A percentile compares a stretch with the other conserved stretches of the same genome.
Evolutionary conservation across 2,113 vertebrate genomes (phyloP).

Genomic region (Planiliza haematocheilus): DNA sequence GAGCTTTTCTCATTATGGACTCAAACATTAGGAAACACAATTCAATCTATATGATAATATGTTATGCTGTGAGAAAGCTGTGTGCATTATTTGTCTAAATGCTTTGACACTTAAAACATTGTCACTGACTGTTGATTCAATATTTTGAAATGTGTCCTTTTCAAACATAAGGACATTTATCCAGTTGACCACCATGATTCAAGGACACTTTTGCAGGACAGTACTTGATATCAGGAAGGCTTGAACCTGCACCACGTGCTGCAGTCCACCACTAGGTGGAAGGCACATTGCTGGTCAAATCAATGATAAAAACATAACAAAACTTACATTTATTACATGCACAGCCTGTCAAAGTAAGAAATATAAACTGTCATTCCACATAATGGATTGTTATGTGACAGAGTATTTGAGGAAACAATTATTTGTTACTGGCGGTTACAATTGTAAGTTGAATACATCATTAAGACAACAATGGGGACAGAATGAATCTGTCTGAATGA

Average conservation of each 20-base stretch:
- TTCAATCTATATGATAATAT: constrained; percentile 81
- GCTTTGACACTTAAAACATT: constrained; percentile 25
- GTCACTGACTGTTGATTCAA: constrained; percentile 12
- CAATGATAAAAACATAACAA: background rate
- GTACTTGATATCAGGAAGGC: background rate
- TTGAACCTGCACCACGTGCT: background rate
- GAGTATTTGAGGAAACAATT: constrained; percentile 50
- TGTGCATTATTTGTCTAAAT: constrained; percentile 56
- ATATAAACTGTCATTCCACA: constrained; percentile 26
- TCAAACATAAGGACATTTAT: background rate
- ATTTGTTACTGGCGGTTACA: constrained; percentile 45
- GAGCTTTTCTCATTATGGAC: constrained; percentile 68
- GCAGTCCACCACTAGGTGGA: too few species aligned
- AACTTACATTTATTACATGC: constrained; percentile 1
- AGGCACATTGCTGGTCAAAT: background rate
- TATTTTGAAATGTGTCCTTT: background rate
- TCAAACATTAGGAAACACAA: constrained; percentile 70
- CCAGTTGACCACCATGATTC: background rate
- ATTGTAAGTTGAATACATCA: constrained; percentile 67
- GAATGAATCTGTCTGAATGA: constrained; percentile 61
- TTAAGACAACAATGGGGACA: constrained; percentile 62
- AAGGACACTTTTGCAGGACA: constrained; percentile 1
- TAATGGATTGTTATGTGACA: constrained; percentile 18
- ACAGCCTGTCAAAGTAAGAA: constrained; percentile 18
- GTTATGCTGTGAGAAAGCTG: constrained; percentile 47